Evolutionary conservation across 2,888 invertebrate genomes (phyloP), one percentile per base, ranked within the genome.

Genomic region (Acanthoscelides obtectus): DNA sequence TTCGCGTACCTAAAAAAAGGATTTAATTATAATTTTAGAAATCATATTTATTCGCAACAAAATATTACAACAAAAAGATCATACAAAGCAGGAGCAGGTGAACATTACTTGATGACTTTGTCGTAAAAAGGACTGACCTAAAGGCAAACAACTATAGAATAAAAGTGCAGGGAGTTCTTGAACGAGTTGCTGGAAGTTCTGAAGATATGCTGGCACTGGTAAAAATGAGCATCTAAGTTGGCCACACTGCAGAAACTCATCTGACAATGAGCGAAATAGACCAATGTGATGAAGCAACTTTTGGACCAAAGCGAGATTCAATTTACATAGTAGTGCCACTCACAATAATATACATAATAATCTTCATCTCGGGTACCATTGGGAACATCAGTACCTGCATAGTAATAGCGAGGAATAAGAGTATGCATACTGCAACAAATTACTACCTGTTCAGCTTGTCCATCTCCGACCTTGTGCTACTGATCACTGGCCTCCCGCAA

Each of bases 391-490:
- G 92, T 80, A 96, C 95, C 0, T 96, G 96, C 82, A 87, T 95
- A 72, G 95, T 96, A 21, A 95, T 96, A 76, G 89, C 91, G 21
- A 88, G 90, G 75, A 95, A 95, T 84, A 91, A 91, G 78, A 92
- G 92, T 76, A 93, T 96, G 93, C 94, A 94, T 80, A 92, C 93
- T 20, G 92, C 92, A 2, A 93, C 93, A 8, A 93, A 93, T 80
- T 93, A 92, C 81, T 96, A 96, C 82, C 87, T 96, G 72, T 95
- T 96, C 86, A 94, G 93, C 83, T 86, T 95, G 82, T 94, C 96
- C 5, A 89, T 95, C 74, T 95, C 95, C 1, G 96, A 96, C 84
- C 88, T 96, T 64, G 86, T 95, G 22, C 86, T 95, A 20, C 86
- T 95, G 20, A 84, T 94, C 0, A 90, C 93, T 74, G 96, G 95